Conservation (phyloP, 2,113 vertebrate genomes). For the Isurus oxyrinchus region DNA sequence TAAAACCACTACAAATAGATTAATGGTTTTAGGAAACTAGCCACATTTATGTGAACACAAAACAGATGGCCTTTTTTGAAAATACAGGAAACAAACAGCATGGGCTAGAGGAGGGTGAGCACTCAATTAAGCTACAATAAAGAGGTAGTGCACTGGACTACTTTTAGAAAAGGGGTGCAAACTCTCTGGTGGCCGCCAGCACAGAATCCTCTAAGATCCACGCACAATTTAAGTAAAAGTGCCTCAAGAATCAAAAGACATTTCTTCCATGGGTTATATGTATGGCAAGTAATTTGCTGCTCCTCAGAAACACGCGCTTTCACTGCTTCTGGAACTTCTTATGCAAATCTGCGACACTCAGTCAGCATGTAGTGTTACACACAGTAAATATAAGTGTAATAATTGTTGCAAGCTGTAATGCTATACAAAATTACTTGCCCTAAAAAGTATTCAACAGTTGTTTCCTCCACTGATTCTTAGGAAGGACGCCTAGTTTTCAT, state of each 20-base stretch:
- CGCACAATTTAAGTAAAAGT: background rate
- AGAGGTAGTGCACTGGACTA: background rate
- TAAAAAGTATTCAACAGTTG: background rate
- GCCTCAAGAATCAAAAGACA: background rate
- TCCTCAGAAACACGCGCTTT: background rate
- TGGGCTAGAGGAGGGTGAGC: background rate
- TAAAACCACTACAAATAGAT: slow-evolving; percentile 32
- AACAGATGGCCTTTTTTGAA: background rate
- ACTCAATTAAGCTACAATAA: background rate
- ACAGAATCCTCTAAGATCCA: background rate
- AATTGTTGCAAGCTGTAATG: background rate
- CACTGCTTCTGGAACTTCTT: background rate
- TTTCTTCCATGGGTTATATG: background rate
- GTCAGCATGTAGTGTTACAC: background rate
- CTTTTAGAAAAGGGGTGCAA: background rate
- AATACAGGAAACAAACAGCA: background rate
- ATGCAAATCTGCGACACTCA: background rate
- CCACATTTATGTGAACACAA: background rate
- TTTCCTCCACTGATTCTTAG: background rate
- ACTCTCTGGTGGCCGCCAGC: background rate
- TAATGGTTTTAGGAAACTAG: slow-evolving; percentile 13
- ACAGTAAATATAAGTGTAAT: background rate
- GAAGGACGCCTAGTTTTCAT: background rate
- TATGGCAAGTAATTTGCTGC: background rate
- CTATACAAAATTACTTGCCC: background rate